Base-by-base conservation (phyloP, 2,113 vertebrate genomes). In the Terrapene triunguis region DNA sequence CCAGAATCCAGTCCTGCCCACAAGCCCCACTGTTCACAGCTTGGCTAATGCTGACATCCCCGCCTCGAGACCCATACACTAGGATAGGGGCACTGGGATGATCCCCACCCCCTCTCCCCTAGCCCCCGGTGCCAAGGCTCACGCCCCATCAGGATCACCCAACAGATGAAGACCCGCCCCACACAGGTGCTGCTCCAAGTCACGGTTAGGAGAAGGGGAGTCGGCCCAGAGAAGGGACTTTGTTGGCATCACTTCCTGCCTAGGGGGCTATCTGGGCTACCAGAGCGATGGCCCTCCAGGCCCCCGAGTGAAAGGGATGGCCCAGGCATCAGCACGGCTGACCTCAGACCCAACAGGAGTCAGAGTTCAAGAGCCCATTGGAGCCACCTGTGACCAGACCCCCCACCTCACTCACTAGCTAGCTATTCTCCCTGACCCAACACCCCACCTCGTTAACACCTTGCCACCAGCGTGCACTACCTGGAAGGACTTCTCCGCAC, bases 401-500 rank as follows among this genome's bases (percentile, higher is more conserved):
- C 14, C 3, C 16, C 44, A 47, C 44, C 29, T 5, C 59, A 1
- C 4, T 6, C 29, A 4, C 59, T 8, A 8, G 10, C 6, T 17
- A 69, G 62, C 35, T n/a, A 35, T 69, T 19, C 35, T n/a, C 35
- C 14, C 65, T 35, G 13, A 17, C 3, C 32, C 57, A 59, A 13
- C 59, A 13, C 12, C 59, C 29, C 14, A 11, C 29, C 59, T 12
- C 32, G 2, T 65, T 65, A 35, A 35, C 32, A 1, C 35, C 65
- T 69, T n/a, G 17, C 35, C 65, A 35, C 72, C 10, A 10, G 21
- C 21, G 3, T 5, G 25, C 8, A 0, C 6, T 72, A 99, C 99
- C 98, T 98, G 98, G 74, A 98, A 98, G 80, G 98, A 97, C 1
- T 85, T 90, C 29, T 96, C 94, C 5, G 97, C 97, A 11, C 89